A percentile compares a stretch with the other conserved stretches of the same genome.
Evolutionary conservation across 2,113 vertebrate species (phyloP).

Genomic region (Casuarius casuarius): DNA sequence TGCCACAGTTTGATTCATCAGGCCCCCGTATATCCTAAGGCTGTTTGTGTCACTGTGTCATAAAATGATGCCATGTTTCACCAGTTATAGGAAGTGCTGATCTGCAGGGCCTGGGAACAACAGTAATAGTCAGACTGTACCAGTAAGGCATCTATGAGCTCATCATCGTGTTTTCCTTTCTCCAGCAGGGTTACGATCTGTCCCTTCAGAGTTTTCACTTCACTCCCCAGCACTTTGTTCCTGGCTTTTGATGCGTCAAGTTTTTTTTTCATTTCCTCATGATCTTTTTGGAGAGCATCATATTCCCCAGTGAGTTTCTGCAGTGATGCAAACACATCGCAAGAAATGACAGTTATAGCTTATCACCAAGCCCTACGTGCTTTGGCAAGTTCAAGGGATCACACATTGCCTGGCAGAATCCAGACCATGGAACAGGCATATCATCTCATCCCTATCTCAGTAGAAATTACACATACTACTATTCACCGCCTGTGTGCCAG

Average conservation of each 20-base stretch:
- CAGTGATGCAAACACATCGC: background rate
- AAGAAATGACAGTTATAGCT: background rate
- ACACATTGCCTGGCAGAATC: background rate
- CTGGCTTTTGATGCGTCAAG: conserved; percentile 83
- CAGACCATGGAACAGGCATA: background rate
- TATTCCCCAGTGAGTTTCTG: conserved; percentile 83
- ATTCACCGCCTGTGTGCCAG: background rate
- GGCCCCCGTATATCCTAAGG: background rate
- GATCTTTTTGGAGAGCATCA: conserved; percentile 79
- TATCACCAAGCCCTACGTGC: background rate
- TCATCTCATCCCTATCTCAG: background rate
- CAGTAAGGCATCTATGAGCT: conserved; percentile 88
- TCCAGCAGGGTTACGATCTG: conserved; percentile 86
- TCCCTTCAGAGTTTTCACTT: conserved; percentile 84
- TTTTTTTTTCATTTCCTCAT: conserved; percentile 84
- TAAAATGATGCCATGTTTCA: background rate
- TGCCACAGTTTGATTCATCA: background rate
- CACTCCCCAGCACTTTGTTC: conserved; percentile 81
- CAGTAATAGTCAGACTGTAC: conserved; percentile 61
- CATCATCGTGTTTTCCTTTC: conserved; percentile 89
- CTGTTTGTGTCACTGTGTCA: background rate
- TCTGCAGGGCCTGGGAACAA: background rate
- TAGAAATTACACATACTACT: background rate
- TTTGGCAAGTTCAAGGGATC: background rate
- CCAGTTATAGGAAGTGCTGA: background rate